phyloP scores from a whole-genome alignment of 2,888 invertebrate genomes.

The Heliconius ismenius region DNA sequence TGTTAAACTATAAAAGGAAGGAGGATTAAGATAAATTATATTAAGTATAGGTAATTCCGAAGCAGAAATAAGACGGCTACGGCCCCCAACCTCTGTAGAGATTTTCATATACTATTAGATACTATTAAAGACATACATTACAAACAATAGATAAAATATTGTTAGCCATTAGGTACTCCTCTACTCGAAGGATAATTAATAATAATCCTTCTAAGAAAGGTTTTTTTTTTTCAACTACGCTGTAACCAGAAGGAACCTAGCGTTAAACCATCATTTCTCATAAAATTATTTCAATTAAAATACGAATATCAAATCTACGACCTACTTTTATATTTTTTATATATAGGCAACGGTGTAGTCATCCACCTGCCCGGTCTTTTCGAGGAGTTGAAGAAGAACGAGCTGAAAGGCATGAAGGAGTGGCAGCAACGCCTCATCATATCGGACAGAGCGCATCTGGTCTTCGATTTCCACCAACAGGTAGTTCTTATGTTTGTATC shows the following conservation, averaged over 20 bases:
- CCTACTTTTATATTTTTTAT: too few relatives aligned
- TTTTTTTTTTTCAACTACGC: too few relatives aligned
- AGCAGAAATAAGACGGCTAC: not conserved
- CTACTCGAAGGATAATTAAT: too few relatives aligned
- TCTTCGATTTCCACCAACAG: constrained; percentile 95
- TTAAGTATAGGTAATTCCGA: too few relatives aligned
- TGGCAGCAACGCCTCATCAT: constrained; percentile 93
- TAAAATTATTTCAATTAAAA: too few relatives aligned
- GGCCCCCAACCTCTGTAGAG: not conserved
- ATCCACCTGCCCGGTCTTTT: constrained; percentile 97
- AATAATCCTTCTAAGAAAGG: too few relatives aligned
- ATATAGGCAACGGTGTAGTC: constrained; percentile 97
- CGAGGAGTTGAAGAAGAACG: constrained; percentile 96
- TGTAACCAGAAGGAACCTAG: too few relatives aligned
- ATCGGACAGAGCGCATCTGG: constrained; percentile 97
- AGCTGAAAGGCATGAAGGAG: constrained; percentile 91
- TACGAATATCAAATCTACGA: too few relatives aligned
- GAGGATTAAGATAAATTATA: too few relatives aligned
- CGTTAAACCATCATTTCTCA: too few relatives aligned
- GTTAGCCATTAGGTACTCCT: too few relatives aligned
- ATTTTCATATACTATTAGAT: not conserved
- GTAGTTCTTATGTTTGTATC: constrained; percentile 49
- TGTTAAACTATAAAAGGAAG: too few relatives aligned
- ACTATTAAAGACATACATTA: not conserved
- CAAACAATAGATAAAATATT: not conserved